Conservation (phyloP, 1,140 invertebrate genomes). For the Megalonaias nervosa region DNA sequence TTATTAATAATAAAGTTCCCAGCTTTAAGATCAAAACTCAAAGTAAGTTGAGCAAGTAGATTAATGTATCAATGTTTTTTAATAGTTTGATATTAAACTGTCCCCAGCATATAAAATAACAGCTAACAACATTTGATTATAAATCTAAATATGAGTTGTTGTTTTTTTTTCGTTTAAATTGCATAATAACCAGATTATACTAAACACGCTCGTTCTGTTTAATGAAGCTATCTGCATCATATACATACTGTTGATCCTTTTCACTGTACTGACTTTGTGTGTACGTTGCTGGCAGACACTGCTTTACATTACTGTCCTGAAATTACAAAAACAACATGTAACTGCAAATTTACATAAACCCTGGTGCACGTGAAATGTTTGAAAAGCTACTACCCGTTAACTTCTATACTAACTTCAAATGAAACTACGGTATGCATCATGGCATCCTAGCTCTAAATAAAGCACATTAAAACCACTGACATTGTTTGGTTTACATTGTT, state of each 20-base stretch:
- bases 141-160: not conserved
- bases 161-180: not conserved
- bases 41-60: no score
- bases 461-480: no score
- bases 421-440: no score
- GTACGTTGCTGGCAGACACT: constrained; percentile 55
- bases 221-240: not conserved
- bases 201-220: not conserved
- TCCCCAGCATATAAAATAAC: no score
- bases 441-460: no score
- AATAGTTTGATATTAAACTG: no score
- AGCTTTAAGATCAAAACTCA: no score
- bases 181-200: not conserved
- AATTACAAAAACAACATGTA: constrained; percentile 19
- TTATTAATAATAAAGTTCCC: no score
- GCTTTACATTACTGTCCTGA: constrained; percentile 59
- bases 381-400: not conserved
- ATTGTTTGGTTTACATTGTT: no score
- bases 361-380: no score
- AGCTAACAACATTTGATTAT: no score
- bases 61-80: no score
- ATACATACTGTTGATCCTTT: constrained; percentile 60
- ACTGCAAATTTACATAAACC: not conserved
- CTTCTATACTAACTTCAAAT: not conserved
- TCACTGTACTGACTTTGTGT: constrained; percentile 49